Evolutionary conservation across 2,888 invertebrate species (phyloP), one percentile per base, ranked within the genome.

Genomic region (Lasioglossum marginatum): DNA sequence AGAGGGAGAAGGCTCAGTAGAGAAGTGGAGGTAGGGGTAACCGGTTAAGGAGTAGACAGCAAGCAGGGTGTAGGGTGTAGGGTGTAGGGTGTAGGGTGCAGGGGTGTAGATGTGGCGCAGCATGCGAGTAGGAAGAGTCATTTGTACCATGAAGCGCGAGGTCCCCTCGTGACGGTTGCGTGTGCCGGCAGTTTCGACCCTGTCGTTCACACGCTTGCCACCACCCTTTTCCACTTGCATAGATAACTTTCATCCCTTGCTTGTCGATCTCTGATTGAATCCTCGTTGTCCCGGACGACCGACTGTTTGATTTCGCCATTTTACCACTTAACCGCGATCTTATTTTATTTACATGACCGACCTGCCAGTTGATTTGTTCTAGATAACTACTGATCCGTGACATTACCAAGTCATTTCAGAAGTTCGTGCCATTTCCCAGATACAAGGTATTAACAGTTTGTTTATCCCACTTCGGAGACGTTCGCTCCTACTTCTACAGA

Each of bases 111-210:
- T 27, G 88, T 77, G 74, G 66, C 79, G 48, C 79, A 87, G 77
- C 86, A 86, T 87, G 79, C 86, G 86, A 86, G 57, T 81, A 87
- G 92, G 89, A 93, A 93, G 93, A 93, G 91, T 94, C 93, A 93
- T 94, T 94, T 94, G 94, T 94, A 94, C 94, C 94, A 94, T 91
- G 93, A 92, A 93, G 94, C 89, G 94, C 94, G 93, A 93, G 93
- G 92, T 94, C 93, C 92, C 89, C 84, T 77, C 92, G 76, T 84
- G 87, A 89, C 87, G 93, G 89, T 94, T 93, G 94, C 94, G 94
- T 94, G 94, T 91, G 88, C 90, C 92, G 90, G 84, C 89, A 86
- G 87, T 90, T 91, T 91, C 92, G 92, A 92, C 87, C 89, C 92
- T 91, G 92, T 87, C 93, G 92, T 93, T 94, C 94, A 89, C 93